Conservation (phyloP, 2,113 vertebrate genomes). For the Zootoca vivipara region DNA sequence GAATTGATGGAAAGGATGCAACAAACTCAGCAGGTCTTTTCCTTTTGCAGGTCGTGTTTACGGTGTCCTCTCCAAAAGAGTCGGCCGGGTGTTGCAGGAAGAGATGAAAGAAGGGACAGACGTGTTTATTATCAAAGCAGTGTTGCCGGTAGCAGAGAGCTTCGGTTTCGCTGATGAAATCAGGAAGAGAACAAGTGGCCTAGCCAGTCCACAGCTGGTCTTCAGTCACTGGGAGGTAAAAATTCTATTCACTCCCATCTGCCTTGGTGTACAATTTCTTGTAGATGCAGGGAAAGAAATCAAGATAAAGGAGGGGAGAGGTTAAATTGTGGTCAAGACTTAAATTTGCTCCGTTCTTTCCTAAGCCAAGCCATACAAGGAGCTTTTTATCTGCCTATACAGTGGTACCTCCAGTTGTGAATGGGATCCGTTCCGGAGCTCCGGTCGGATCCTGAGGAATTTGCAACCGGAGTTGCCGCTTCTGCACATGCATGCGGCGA, state of each 20-base stretch:
- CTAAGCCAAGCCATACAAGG: not conserved
- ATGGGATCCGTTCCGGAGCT: too few relatives aligned
- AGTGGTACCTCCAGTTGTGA: too few relatives aligned
- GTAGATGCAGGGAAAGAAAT: slow-evolving; percentile 39
- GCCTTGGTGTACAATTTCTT: slow-evolving; percentile 47
- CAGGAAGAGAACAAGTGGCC: slow-evolving; percentile 93
- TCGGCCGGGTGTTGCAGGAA: slow-evolving; percentile 92
- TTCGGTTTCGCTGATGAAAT: slow-evolving; percentile 98
- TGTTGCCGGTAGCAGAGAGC: slow-evolving; percentile 95
- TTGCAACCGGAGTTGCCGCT: too few relatives aligned
- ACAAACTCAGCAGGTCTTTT: not conserved
- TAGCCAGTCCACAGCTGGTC: slow-evolving; percentile 95
- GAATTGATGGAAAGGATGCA: rapidly evolving
- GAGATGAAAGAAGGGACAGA: slow-evolving; percentile 98
- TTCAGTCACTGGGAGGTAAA: slow-evolving; percentile 99
- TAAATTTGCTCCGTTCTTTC: slow-evolving; percentile 22
- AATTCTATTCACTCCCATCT: slow-evolving; percentile 43
- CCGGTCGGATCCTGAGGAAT: too few relatives aligned
- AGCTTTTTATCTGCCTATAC: not conserved
- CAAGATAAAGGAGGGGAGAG: slow-evolving; percentile 46
- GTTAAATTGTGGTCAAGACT: slow-evolving; percentile 51
- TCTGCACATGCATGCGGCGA: too few relatives aligned
- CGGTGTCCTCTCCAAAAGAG: slow-evolving; percentile 90
- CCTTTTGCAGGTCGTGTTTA: slow-evolving; percentile 88
- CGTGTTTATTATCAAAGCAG: slow-evolving; percentile 93